Evolutionary conservation across 1,140 invertebrate genomes (phyloP), one percentile per base, ranked within the genome.

Genomic region (Drosophila triauraria): DNA sequence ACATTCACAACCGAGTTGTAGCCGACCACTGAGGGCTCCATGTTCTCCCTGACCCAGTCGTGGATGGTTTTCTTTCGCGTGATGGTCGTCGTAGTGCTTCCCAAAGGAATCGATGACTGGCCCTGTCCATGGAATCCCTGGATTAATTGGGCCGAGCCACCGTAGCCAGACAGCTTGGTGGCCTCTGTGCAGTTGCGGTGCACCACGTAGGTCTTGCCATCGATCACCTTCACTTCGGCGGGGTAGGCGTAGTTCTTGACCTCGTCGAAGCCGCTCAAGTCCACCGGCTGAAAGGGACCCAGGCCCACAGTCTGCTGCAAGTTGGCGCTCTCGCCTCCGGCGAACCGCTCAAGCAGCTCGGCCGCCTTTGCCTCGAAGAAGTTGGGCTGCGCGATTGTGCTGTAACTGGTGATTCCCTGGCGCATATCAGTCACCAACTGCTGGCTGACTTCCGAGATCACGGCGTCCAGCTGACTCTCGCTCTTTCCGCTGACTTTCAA

Each of bases 141-240:
- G 12, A 57, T 77, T 0, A 70, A 8, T 13, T 78, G 78, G 10
- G 44, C 44, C 2, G 54, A 69, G 25, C 48, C 72, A 0, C 59
- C 59, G 13, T 56, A 82, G 9, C 54, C 77, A 0, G 81, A 70
- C n/a, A 91, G 6, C 12, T 70, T 88, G 3, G 74, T 80, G 23
- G 91, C 91, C 51, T 92, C 91, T 0, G 91, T 92, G 35, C 82
- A 90, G 50, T 92, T 92, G 9, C 91, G 82, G 57, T 92, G 91
- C 44, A 91, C 92, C 9, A 92, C 72, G 56, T 84, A 92, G 7
- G 90, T 91, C 43, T 92, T 90, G 27, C 91, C 91, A 48, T 87
- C 77, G 40, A 92, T 76, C 8, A 92, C 82, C 54, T 92, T 92
- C 1, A 92, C 90, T 57, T 92, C 91, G 5, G 91, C 70, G 2